These are phyloP conservation scores for Hemicentrotus pulcherrimus DNA, from an alignment of 35 echinoderm and acorn worm species.

Conservation along the genomic window DNA sequence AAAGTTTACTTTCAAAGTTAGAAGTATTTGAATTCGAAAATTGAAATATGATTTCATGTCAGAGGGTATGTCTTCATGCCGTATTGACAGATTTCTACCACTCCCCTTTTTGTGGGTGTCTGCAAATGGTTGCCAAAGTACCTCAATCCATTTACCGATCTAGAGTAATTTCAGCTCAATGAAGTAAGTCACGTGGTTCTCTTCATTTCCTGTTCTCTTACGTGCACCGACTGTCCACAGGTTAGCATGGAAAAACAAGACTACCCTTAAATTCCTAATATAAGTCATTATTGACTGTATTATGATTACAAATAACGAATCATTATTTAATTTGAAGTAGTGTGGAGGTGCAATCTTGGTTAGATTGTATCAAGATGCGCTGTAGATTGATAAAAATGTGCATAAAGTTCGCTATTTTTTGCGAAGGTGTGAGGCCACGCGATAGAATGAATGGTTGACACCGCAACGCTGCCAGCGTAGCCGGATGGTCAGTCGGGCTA, in stretches of 20 bases:
- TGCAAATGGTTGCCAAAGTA: not conserved
- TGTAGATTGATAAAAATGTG: not conserved
- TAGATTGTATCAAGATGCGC: not conserved
- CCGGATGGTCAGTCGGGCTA: too few relatives aligned
- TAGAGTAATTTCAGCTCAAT: not conserved
- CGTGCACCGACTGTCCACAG: conserved; percentile 2
- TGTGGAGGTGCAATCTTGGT: not conserved
- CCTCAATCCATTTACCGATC: not conserved
- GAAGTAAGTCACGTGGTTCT: not conserved
- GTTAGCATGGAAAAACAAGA: not conserved
- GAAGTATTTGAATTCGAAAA: too few relatives aligned
- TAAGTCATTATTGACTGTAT: not conserved
- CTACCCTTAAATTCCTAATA: not conserved
- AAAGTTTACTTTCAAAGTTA: too few relatives aligned
- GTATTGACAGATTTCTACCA: too few relatives aligned
- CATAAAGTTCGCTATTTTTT: not conserved
- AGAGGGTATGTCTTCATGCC: too few relatives aligned
- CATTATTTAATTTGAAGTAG: not conserved
- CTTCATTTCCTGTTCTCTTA: conserved; percentile 9
- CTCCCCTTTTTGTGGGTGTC: not conserved
- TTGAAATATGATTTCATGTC: too few relatives aligned
- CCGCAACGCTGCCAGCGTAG: too few relatives aligned
- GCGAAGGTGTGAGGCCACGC: too few relatives aligned
- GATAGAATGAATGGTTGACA: too few relatives aligned
- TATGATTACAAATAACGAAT: not conserved